Conservation (phyloP, 1,140 invertebrate species). For the Megalonaias nervosa region DNA sequence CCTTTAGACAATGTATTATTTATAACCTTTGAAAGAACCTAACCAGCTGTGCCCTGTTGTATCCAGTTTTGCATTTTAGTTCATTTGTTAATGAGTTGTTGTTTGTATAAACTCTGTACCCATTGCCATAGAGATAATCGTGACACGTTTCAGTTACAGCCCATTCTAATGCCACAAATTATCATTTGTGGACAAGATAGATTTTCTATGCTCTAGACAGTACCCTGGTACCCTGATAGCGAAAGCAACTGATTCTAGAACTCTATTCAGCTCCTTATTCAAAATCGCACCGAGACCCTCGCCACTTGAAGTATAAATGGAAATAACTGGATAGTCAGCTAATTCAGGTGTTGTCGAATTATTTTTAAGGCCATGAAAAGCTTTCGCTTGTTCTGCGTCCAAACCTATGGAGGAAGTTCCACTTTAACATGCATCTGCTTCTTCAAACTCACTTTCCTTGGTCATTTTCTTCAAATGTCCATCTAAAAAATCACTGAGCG, state of each 20-base stretch:
- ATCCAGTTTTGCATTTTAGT: constrained; percentile 34
- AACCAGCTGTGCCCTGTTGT: constrained; percentile 40
- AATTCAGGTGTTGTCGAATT: too few relatives aligned
- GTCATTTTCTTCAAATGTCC: too few relatives aligned
- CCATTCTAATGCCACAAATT: constrained; percentile 30
- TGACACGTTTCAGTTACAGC: constrained; percentile 25
- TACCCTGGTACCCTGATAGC: not conserved
- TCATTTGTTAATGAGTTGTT: constrained; percentile 33
- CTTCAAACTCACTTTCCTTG: too few relatives aligned
- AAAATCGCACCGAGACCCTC: constrained; percentile 1
- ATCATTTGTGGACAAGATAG: constrained; percentile 13
- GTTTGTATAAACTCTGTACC: constrained; percentile 12
- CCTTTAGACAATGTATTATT: constrained; percentile 30
- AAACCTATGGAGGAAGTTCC: too few relatives aligned
- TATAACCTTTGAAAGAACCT: constrained; percentile 18
- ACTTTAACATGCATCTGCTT: too few relatives aligned
- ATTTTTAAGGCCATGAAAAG: too few relatives aligned
- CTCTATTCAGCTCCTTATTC: not conserved
- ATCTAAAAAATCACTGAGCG: not conserved
- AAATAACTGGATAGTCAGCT: too few relatives aligned
- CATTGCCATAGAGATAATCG: too few relatives aligned
- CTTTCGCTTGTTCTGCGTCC: too few relatives aligned
- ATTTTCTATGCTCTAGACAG: constrained; percentile 24
- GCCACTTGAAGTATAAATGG: constrained; percentile 6
- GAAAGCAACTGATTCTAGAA: constrained; percentile 4